Percentiles rank a stretch among this genome's conserved stretches.
Evolutionary conservation across 2,797 vertebrate species (phyloP).

Genomic region (Erithacus rubecula): DNA sequence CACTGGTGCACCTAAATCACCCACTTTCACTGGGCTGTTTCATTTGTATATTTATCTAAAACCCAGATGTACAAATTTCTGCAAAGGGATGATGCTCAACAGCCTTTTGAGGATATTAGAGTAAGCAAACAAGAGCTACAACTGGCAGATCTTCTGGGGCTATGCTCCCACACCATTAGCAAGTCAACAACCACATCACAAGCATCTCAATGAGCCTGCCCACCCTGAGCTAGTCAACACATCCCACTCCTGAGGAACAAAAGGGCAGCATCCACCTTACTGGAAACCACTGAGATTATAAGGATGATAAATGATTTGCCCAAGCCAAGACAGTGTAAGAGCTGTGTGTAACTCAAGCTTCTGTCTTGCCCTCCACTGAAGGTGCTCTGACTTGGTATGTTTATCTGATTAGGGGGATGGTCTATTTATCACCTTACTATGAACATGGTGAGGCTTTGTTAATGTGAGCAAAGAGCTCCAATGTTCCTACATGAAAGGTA

Average conservation of each 20-base stretch:
- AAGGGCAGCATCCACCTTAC: neutral
- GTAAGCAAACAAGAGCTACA: neutral
- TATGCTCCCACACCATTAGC: fast-evolving
- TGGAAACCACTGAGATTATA: neutral
- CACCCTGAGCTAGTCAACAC: neutral
- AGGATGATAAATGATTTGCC: neutral
- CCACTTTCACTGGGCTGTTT: neutral
- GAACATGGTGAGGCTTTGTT: neutral
- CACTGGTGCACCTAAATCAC: neutral
- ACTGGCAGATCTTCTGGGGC: no score
- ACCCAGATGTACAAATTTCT: neutral
- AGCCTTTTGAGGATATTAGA: neutral
- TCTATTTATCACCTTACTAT: neutral
- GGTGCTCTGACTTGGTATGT: neutral
- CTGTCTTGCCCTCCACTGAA: neutral
- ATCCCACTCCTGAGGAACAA: neutral
- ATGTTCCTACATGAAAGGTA: neutral
- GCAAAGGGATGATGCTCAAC: neutral
- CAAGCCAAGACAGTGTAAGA: neutral
- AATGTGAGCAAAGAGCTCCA: neutral
- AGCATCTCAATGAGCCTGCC: neutral
- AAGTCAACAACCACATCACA: neutral
- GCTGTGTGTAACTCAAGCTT: neutral
- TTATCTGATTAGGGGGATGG: neutral
- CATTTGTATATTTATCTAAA: neutral